Percentiles rank a stretch among this genome's conserved stretches.
Evolutionary conservation across 2,888 invertebrate genomes (phyloP).

Genomic region (Adineta ricciae): DNA sequence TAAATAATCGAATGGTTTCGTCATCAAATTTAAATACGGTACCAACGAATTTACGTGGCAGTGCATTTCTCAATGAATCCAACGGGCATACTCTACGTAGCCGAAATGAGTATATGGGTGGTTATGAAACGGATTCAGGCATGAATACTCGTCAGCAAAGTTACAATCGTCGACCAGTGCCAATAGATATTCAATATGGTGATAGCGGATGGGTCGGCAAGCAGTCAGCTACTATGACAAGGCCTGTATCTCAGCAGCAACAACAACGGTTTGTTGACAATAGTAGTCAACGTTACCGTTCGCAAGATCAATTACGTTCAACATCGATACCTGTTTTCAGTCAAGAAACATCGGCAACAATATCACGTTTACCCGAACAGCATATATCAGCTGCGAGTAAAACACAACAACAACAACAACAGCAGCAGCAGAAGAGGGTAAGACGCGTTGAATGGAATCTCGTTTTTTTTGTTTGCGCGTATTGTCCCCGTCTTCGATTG

Average conservation of each 20-base stretch:
- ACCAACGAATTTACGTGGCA: constrained; percentile 4
- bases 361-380: not conserved
- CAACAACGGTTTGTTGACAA: not conserved
- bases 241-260: not conserved
- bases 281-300: constrained; percentile 5
- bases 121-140: constrained; percentile 11
- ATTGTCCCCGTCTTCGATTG: not conserved
- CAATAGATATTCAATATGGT: constrained; percentile 4
- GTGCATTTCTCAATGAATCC: not conserved
- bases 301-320: constrained; percentile 17
- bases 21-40: constrained; percentile 8
- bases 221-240: not conserved
- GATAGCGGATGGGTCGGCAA: constrained; percentile 19
- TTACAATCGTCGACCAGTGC: not conserved
- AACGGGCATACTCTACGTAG: not conserved
- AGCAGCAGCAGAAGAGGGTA: too few relatives aligned
- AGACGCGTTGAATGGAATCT: not conserved
- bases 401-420: not conserved
- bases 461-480: too few relatives aligned
- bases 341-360: not conserved
- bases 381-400: not conserved
- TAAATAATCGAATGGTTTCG: constrained; percentile 4
- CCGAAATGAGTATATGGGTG: not conserved
- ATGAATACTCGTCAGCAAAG: not conserved
- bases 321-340: constrained; percentile 1